These are phyloP conservation scores for Lophotriccus pileatus DNA, from an alignment of 2,797 vertebrate genomes.

Conservation along the genomic window DNA sequence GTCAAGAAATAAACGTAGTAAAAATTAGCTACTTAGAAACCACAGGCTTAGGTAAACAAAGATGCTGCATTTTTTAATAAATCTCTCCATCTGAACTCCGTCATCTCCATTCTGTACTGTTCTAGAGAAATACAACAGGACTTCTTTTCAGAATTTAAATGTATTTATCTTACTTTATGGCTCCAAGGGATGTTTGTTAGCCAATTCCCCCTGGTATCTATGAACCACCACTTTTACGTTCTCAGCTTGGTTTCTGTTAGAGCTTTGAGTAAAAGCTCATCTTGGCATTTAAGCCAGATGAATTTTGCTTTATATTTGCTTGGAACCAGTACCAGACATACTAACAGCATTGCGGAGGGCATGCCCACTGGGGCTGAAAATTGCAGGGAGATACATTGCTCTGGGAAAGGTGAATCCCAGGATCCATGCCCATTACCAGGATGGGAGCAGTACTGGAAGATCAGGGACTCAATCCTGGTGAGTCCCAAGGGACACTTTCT, in stretches of 20 bases:
- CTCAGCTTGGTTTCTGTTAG: not conserved
- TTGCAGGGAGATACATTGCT: not conserved
- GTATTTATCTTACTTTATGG: not conserved
- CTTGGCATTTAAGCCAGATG: not conserved
- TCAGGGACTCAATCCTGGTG: not conserved
- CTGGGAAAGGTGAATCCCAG: not conserved
- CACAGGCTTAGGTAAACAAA: slow-evolving; percentile 75
- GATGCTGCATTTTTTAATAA: slow-evolving; percentile 65
- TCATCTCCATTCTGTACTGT: slow-evolving; percentile 57
- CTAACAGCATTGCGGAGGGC: not conserved
- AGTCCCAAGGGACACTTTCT: not conserved
- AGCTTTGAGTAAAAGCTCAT: not conserved
- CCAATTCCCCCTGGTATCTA: not conserved
- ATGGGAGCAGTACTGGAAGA: not conserved
- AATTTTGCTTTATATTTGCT: not conserved
- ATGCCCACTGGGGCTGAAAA: not conserved
- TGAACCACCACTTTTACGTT: not conserved
- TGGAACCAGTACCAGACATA: not conserved
- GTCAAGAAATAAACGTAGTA: slow-evolving; percentile 75
- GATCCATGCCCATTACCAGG: accelerated
- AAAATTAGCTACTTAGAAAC: slow-evolving; percentile 67
- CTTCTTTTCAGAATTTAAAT: not conserved
- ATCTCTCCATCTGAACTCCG: slow-evolving; percentile 76
- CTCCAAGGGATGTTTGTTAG: slow-evolving; percentile 4
- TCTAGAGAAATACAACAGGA: slow-evolving; percentile 16